Base-by-base conservation (phyloP, 2,113 vertebrate species). In the Lonchura striata region DNA sequence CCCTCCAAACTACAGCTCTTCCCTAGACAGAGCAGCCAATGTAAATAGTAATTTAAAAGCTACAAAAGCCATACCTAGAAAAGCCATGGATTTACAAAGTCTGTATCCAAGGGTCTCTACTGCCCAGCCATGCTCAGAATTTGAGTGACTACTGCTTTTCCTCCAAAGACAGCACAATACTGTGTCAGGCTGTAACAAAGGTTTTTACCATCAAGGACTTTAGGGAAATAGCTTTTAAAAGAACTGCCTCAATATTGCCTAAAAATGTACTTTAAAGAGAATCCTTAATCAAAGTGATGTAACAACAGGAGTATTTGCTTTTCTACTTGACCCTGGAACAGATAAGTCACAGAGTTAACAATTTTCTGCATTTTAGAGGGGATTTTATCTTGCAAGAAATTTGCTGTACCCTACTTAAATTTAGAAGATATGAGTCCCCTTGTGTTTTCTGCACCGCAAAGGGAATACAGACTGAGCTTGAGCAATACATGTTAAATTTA, bases 401-500 rank as follows among this genome's bases (percentile, higher is more conserved):
- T 90, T 74, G 56, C 21, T 82, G 8, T 66, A 20, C 5, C 10
- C 39, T 50, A 42, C 39, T 64, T 86, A 78, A 88, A 71, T 61
- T 65, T 59, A 88, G 72, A 66, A 74, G 85, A 74, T 6, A 0
- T 0, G 3, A 82, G 18, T 85, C 27, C 59, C 50, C 50, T 82
- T 57, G n/a, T 57, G 75, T 88, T 28, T 93, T 16, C 63, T 88
- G 44, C 4, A 5, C 12, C 30, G 44, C 5, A 4, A n/a, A 86
- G 60, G 60, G 68, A 92, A 52, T 59, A 50, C 47, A 81, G 59
- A 21, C 39, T 59, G 50, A 86, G 64, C 71, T 93, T 96, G 76
- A 93, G 96, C 86, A 96, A 95, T 81, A 3, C 16, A 59, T 63
- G 44, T 88, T 83, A 59, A 90, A 88, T 94, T 81, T 90, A 68